Percentiles rank a stretch among this genome's conserved stretches.
Evolutionary conservation across 1,140 invertebrate species (phyloP).

Genomic region (Drosophila sp.): DNA sequence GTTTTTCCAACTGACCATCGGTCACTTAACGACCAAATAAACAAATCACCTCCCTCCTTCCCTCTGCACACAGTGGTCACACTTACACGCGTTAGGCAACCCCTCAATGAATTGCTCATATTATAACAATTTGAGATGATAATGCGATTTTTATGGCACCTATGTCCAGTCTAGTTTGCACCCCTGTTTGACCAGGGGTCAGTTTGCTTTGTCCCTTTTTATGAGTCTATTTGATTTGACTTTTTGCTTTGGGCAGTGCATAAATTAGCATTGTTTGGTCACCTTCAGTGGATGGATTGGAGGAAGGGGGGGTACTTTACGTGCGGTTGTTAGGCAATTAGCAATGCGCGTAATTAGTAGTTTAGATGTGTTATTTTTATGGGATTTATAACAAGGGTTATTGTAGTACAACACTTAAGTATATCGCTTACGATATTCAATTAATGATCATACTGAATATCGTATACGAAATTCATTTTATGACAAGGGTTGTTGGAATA

Average conservation of each 20-base stretch:
- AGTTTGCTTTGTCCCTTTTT: constrained; percentile 51
- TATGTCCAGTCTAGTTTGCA: constrained; percentile 46
- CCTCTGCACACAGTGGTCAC: neutral
- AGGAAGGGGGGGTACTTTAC: constrained; percentile 27
- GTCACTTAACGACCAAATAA: constrained; percentile 42
- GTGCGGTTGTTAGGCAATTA: constrained; percentile 59
- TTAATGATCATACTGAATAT: neutral
- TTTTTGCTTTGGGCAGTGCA: constrained; percentile 72
- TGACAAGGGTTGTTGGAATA: too few species aligned
- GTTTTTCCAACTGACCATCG: constrained; percentile 39
- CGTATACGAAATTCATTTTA: neutral
- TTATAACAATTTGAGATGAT: constrained; percentile 68
- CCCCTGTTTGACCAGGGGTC: constrained; percentile 67
- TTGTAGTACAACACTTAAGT: neutral
- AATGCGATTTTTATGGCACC: constrained; percentile 71
- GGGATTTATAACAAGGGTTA: neutral
- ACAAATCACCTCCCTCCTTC: constrained; percentile 22
- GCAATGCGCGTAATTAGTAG: constrained; percentile 61
- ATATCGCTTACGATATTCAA: neutral
- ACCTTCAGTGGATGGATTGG: constrained; percentile 1
- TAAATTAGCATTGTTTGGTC: constrained; percentile 69
- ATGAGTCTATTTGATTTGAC: constrained; percentile 70
- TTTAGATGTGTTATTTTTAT: constrained; percentile 22
- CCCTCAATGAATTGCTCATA: constrained; percentile 33
- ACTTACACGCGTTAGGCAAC: constrained; percentile 8